These are phyloP conservation scores for Neotoxoptera formosana DNA, from an alignment of 1,140 invertebrate genomes.

Conservation along the genomic window DNA sequence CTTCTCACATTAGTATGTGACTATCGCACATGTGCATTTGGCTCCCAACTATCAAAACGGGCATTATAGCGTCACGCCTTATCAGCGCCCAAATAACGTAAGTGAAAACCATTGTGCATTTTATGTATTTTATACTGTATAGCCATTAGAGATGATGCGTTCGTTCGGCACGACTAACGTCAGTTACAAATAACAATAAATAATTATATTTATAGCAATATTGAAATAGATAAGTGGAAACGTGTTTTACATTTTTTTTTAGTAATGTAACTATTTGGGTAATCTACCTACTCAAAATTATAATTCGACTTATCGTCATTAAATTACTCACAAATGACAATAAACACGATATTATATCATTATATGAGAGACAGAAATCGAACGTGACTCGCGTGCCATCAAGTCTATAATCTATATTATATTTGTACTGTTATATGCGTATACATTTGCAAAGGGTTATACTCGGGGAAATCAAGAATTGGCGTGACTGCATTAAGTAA, in stretches of 20 bases:
- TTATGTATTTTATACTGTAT: not conserved
- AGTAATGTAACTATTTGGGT: not conserved
- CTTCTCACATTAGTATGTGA: conserved; percentile 10
- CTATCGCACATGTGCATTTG: conserved; percentile 16
- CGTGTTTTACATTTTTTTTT: not conserved
- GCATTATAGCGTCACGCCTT: conserved; percentile 56
- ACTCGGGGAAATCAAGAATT: not conserved
- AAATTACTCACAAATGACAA: not conserved
- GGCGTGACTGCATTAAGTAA: not conserved
- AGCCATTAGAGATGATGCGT: not conserved
- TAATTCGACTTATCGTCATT: not conserved
- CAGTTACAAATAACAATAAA: not conserved
- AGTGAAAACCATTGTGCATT: not conserved
- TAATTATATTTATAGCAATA: not conserved
- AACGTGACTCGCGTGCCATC: not conserved
- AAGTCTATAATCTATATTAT: not conserved
- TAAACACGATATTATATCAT: not conserved
- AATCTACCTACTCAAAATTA: not conserved
- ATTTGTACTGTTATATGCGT: not conserved
- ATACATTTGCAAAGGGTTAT: not conserved
- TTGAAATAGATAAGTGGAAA: not conserved
- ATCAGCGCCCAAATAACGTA: conserved; percentile 55
- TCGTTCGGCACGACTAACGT: not conserved
- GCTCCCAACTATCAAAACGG: conserved; percentile 35
- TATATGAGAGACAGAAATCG: not conserved